Base-by-base conservation (phyloP, 2,113 vertebrate genomes). In the Apteryx owenii region DNA sequence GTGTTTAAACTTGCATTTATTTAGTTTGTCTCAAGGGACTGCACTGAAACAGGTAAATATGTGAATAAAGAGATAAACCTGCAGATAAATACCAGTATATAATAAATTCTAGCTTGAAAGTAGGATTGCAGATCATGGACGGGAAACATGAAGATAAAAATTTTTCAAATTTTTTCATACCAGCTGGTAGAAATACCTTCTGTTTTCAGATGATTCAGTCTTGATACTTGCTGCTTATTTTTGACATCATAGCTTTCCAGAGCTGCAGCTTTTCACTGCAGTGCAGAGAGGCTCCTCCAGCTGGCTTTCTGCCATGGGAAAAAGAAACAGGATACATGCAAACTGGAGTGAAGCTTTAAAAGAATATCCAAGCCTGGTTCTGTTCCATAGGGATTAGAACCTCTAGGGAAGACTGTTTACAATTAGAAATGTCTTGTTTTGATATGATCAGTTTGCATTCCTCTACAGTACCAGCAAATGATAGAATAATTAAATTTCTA, bases 181-280 rank as follows among this genome's bases (percentile, higher is more conserved):
- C 46, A 88, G 56, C 70, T 82, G 53, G 53, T 75, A 66, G 50
- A 93, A 81, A 28, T 72, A 61, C 50, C 44, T 85, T 77, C 54
- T 81, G 51, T 92, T 91, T 89, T 64, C 69, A 86, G 68, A 72
- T 80, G 60, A 90, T 88, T 95, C 50, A 54, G 36, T 38, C 31
- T 22, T 42, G 51, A 62, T 78, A 46, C 23, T 81, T 28, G 44
- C 73, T 81, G 73, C 58, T 90, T 85, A 54, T 79, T 97, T 95
- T 79, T 88, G 73, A 71, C 40, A 64, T 51, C n/a, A 78, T 68
- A 51, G 79, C 88, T 94, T 95, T 92, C 84, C 94, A 97, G 89
- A 92, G 89, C 96, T 94, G 97, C 96, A 96, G 92, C 77, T 77
- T 96, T 94, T 87, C 96, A 89, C 97, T 97, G 97, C 97, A 98